These are phyloP conservation scores for Selenia dentaria DNA, from an alignment of 2,888 invertebrate genomes.

Conservation along the genomic window DNA sequence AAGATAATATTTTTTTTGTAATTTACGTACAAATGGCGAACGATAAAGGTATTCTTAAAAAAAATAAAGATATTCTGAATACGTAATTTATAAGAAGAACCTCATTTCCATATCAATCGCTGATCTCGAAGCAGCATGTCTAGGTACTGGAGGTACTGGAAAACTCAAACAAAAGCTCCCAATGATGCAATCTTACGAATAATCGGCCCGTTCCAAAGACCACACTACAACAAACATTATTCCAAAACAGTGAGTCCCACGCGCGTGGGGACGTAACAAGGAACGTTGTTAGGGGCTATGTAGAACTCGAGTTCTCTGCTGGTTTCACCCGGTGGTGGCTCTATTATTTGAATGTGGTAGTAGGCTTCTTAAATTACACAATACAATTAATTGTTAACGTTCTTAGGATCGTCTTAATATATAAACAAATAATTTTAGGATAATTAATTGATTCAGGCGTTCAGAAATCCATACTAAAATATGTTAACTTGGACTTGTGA, in stretches of 20 bases:
- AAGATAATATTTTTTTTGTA: too few relatives aligned
- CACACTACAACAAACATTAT: slow-evolving; percentile 2
- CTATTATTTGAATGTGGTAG: too few relatives aligned
- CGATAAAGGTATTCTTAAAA: slow-evolving; percentile 3
- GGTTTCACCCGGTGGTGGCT: too few relatives aligned
- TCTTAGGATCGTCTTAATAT: too few relatives aligned
- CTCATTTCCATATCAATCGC: slow-evolving; percentile 5
- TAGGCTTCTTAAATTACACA: too few relatives aligned
- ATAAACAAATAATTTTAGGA: too few relatives aligned
- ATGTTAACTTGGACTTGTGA: too few relatives aligned
- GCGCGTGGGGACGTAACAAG: slow-evolving; percentile 1
- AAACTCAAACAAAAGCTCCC: slow-evolving; percentile 18
- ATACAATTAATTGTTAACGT: too few relatives aligned
- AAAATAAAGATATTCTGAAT: too few relatives aligned
- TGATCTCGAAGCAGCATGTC: slow-evolving; percentile 5
- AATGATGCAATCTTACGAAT: slow-evolving; percentile 17
- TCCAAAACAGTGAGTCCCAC: slow-evolving; percentile 21
- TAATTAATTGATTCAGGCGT: too few relatives aligned
- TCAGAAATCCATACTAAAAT: too few relatives aligned
- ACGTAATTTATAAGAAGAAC: slow-evolving; percentile 15
- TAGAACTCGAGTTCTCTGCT: too few relatives aligned
- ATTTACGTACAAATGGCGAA: background rate
- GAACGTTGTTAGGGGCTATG: background rate
- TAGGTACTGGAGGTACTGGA: background rate
- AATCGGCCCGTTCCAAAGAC: slow-evolving; percentile 9